Evolutionary conservation across 2,797 vertebrate genomes (phyloP), one percentile per base, ranked within the genome.

Genomic region (Hydrolagus colliei): DNA sequence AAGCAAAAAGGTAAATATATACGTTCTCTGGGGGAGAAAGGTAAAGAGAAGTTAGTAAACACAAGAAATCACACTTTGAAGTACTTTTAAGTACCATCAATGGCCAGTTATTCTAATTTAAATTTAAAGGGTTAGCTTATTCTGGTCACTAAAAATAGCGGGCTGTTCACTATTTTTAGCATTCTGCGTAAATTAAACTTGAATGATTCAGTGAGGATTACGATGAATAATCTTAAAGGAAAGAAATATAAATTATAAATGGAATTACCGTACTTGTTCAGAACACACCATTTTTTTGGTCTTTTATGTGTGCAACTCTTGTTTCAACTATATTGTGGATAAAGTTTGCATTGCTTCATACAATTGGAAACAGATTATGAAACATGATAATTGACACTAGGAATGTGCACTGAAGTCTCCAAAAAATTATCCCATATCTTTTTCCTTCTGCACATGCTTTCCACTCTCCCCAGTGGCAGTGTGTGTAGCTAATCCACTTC

Each of bases 1-100:
- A 86, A 99, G 95, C 74, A 99, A 93, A 90, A 99, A 99, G 75
- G 97, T 98, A 89, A 99, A 99, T 89, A 97, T 96, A 87, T 97
- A 98, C 0, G 96, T 97, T 89, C 96, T 97, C 97, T 99, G 94
- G 4, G 20, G 86, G 87, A 84, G 65, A 84, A 84, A 84, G 16
- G 59, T 27, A 86, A 9, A 88, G 14, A 72, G 52, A 85, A 73
- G 72, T 68, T 87, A 80, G 75, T 88, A 89, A 88, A 90, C 85
- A 86, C 71, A 86, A 8, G 80, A 86, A 4, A 68, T 84, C 74
- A 41, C 88, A 89, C 87, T 89, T 88, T 85, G 65, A 72, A 35
- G 16, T 86, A 72, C 68, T 89, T 88, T 89, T 75, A 88, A 80
- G 85, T 89, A 22, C 80, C 86, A 86, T 87, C 86, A 85, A 79